Evolutionary conservation across 2,113 vertebrate genomes (phyloP).

Genomic region (Periophthalmus modestus): DNA sequence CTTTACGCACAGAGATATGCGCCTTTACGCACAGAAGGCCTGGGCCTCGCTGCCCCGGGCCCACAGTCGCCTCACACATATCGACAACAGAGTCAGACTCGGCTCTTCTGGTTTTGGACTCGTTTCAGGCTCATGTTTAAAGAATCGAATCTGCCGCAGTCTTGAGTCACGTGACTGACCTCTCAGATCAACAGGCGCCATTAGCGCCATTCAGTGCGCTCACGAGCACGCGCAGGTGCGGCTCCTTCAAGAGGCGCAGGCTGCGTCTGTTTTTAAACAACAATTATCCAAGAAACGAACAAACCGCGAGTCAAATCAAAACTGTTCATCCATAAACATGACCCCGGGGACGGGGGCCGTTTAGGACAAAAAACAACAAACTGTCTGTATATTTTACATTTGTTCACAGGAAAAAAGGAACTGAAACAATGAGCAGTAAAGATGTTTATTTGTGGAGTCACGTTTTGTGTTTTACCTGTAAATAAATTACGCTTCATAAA

Average conservation of each 20-base stretch:
- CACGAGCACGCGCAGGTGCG: constrained; percentile 57
- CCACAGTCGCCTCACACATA: too few relatives aligned
- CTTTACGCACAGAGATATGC: constrained; percentile 19
- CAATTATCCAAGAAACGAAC: neutral
- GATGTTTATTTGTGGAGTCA: neutral
- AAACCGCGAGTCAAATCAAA: neutral
- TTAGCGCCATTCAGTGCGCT: constrained; percentile 52
- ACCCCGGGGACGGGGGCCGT: neutral
- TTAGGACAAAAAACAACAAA: neutral
- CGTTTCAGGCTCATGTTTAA: neutral
- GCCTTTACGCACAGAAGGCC: neutral
- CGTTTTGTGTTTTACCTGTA: neutral
- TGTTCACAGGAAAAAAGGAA: neutral
- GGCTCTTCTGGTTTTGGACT: too few relatives aligned
- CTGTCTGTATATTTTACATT: neutral
- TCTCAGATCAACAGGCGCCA: constrained; percentile 68
- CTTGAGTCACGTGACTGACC: constrained; percentile 21
- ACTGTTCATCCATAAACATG: neutral
- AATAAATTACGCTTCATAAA: neutral
- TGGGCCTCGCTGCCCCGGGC: neutral
- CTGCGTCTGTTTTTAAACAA: neutral
- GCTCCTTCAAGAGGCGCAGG: neutral
- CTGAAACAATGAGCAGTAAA: neutral
- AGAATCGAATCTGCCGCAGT: neutral
- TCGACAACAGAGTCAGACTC: neutral